Base-by-base conservation (phyloP, 2,888 invertebrate species). In the Eupithecia dodoneata region DNA sequence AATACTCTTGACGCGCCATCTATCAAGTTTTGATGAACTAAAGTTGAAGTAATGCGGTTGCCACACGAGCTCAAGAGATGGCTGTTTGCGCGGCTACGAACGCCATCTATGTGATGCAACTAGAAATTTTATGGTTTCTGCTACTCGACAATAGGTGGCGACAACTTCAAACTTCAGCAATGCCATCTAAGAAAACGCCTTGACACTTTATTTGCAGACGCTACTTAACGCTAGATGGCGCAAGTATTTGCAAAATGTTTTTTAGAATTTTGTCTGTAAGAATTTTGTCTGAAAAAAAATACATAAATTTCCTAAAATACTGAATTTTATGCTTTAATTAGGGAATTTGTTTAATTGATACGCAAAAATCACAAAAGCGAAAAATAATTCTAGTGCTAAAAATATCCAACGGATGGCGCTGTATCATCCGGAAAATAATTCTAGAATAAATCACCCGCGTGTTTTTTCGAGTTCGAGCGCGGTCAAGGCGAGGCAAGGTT, bases 401-500 rank as follows among this genome's bases (percentile, higher is more conserved):
- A 82, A 83, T 69, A 18, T 2, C 49, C 73, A 75, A 79, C 66
- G 87, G 88, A 85, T 87, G 87, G 83, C 87, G 85, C 63, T 83
- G 42, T 70, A 49, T 85, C 69, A 55, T 6, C 45, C 13, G 75
- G 63, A 76, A 83, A 83, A 83, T 83, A 75, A 74, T 89, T 88
- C 88, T 86, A 88, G 89, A 88, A 85, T 81, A 71, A 63, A 42
- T 66, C 65, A 41, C 49, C 55, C 80, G 80, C 81, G 81, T 84
- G 79, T 83, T 82, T 85, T 84, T 73, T 73, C 77, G 82, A 89
- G 89, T 86, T 88, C 84, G 83, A 9, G 52, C 6, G 81, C 87
- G 91, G 91, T 91, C 91, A 91, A 91, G 91, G 91, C 85, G 76
- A 84, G 45, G 42, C 88, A 89, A 90, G 90, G 89, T 87, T 85